Conservation (phyloP, 1,140 invertebrate genomes). For the Prorops nasuta region DNA sequence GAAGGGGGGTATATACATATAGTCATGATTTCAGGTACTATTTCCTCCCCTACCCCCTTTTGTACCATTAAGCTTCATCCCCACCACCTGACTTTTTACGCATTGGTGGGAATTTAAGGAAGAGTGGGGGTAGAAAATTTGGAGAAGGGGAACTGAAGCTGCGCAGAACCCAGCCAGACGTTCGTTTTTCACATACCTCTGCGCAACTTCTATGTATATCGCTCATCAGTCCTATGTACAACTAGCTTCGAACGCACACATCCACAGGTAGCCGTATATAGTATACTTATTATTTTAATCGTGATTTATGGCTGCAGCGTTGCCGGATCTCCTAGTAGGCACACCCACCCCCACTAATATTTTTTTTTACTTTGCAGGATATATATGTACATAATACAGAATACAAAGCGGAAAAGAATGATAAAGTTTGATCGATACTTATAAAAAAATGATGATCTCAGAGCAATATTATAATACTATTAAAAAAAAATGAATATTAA, state of each 20-base stretch:
- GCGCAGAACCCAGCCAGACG: slow-evolving; percentile 43
- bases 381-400: slow-evolving; percentile 22
- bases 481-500: too few species aligned
- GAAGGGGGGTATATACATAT: slow-evolving; percentile 35
- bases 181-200: slow-evolving; percentile 17
- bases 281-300: slow-evolving; percentile 57
- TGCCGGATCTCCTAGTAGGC: slow-evolving; percentile 42
- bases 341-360: slow-evolving; percentile 43
- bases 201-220: slow-evolving; percentile 38
- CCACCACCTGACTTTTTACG: slow-evolving; percentile 28
- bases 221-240: slow-evolving; percentile 36
- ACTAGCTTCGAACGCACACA: slow-evolving; percentile 23
- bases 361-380: slow-evolving; percentile 27
- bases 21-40: slow-evolving; percentile 43
- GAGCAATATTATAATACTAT: too few species aligned
- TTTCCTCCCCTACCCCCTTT: slow-evolving; percentile 19
- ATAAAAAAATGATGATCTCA: slow-evolving; percentile 17
- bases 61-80: not conserved
- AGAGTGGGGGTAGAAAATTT: slow-evolving; percentile 21
- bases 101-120: slow-evolving; percentile 35
- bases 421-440: slow-evolving; percentile 34
- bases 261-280: slow-evolving; percentile 32
- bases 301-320: slow-evolving; percentile 52
- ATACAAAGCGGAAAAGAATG: slow-evolving; percentile 19
- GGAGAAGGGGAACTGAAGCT: slow-evolving; percentile 41